Evolutionary conservation across 2,797 vertebrate species (phyloP).

Genomic region (Peromyscus attwateri): DNA sequence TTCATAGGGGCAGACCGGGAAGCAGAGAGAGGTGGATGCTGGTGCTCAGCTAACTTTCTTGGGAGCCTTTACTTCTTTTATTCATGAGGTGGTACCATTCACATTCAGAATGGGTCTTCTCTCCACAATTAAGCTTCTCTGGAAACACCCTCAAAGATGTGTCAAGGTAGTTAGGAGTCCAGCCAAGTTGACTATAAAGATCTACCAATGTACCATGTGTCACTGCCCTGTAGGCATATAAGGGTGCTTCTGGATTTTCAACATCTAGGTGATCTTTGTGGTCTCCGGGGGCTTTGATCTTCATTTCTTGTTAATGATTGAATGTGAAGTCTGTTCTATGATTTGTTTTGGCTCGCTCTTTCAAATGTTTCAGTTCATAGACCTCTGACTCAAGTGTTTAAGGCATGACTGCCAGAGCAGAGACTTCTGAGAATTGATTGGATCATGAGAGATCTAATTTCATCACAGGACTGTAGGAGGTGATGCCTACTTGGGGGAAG

Average conservation of each 20-base stretch:
- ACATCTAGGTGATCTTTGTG: background rate
- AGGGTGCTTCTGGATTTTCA: background rate
- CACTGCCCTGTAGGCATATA: background rate
- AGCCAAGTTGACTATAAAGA: background rate
- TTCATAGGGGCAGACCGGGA: background rate
- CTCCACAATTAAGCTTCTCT: background rate
- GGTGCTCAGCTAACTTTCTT: background rate
- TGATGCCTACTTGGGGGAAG: background rate
- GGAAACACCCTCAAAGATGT: background rate
- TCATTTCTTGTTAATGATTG: background rate
- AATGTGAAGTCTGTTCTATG: background rate
- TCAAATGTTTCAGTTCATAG: background rate
- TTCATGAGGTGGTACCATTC: background rate
- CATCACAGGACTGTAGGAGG: background rate
- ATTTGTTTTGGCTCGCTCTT: background rate
- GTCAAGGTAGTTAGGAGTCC: background rate
- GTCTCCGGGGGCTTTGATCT: background rate
- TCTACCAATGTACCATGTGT: no score
- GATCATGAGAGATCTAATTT: background rate
- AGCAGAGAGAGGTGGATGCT: background rate
- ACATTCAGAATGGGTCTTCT: background rate
- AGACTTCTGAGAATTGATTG: background rate
- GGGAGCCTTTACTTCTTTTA: background rate
- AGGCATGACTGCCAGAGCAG: background rate
- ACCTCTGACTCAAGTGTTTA: background rate